phyloP scores from a whole-genome alignment of 2,113 vertebrate genomes.

The Sterrhoptilus dennistouni region DNA sequence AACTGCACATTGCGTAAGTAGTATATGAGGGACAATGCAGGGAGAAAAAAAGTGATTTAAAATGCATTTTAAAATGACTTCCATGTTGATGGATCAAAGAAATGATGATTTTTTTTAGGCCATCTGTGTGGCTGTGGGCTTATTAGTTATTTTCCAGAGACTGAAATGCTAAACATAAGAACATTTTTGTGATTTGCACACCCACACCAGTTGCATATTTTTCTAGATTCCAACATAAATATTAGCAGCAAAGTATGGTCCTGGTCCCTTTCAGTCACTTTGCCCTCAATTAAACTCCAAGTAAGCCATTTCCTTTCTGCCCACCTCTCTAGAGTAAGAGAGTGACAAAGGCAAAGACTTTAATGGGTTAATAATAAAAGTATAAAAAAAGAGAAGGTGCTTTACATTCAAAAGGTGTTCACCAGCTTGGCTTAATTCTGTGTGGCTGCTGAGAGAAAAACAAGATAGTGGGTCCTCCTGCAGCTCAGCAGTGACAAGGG shows the following conservation, averaged over 20 bases:
- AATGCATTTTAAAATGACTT: background rate
- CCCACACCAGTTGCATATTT: background rate
- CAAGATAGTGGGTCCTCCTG: background rate
- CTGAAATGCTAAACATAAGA: background rate
- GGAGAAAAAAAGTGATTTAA: background rate
- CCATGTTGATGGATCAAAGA: background rate
- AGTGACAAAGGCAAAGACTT: background rate
- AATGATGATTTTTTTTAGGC: background rate
- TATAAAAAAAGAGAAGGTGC: background rate
- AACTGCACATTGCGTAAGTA: background rate
- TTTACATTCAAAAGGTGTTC: background rate
- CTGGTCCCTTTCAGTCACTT: background rate
- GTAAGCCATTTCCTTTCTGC: background rate
- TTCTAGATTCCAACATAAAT: background rate
- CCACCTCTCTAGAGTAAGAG: background rate
- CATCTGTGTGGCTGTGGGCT: background rate
- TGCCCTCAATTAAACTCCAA: background rate
- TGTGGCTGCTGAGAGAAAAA: accelerated
- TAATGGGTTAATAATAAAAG: background rate
- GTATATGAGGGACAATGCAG: background rate
- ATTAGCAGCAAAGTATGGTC: background rate
- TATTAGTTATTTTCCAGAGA: background rate
- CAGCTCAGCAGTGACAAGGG: background rate
- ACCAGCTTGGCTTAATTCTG: background rate
- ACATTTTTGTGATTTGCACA: background rate